Percentiles rank a stretch among this genome's conserved stretches.
Conservation (phyloP, 1,140 invertebrate genomes). For the Zaprionus inermis region DNA sequence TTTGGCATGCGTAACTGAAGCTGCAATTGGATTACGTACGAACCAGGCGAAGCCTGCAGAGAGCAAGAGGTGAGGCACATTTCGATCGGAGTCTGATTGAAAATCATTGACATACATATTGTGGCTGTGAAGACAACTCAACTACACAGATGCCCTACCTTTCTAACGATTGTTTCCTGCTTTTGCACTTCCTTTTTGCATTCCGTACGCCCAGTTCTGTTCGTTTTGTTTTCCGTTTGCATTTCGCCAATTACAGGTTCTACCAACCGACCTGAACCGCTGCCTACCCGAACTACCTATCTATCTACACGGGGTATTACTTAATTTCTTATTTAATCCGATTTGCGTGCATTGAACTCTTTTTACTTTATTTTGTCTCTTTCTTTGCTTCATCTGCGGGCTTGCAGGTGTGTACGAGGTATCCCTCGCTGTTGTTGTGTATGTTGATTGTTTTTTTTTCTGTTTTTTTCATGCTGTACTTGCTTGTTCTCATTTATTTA, state of each 20-base stretch:
- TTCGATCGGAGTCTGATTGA: neutral
- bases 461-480: slow-evolving; percentile 19
- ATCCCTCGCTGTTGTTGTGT: slow-evolving; percentile 11
- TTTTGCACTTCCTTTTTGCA: slow-evolving; percentile 26
- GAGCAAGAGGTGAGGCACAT: slow-evolving; percentile 6
- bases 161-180: slow-evolving; percentile 16
- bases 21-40: slow-evolving; percentile 47
- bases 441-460: slow-evolving; percentile 41
- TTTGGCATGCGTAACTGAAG: neutral
- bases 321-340: slow-evolving; percentile 80
- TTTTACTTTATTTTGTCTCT: slow-evolving; percentile 21
- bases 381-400: slow-evolving; percentile 27
- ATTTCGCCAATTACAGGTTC: slow-evolving; percentile 26
- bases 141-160: neutral
- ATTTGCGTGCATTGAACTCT: slow-evolving; percentile 80
- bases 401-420: neutral
- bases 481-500: slow-evolving; percentile 55
- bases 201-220: slow-evolving; percentile 25
- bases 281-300: slow-evolving; percentile 8
- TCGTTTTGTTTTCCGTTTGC: slow-evolving; percentile 31
- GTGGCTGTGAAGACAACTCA: neutral
- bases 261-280: neutral
- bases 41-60: neutral
- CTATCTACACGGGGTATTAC: slow-evolving; percentile 58
- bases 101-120: slow-evolving; percentile 13